Percentiles rank a stretch among this genome's conserved stretches.
These are phyloP conservation scores for Meandrusa payeni DNA, from an alignment of 2,888 invertebrate species.

Conservation along the genomic window DNA sequence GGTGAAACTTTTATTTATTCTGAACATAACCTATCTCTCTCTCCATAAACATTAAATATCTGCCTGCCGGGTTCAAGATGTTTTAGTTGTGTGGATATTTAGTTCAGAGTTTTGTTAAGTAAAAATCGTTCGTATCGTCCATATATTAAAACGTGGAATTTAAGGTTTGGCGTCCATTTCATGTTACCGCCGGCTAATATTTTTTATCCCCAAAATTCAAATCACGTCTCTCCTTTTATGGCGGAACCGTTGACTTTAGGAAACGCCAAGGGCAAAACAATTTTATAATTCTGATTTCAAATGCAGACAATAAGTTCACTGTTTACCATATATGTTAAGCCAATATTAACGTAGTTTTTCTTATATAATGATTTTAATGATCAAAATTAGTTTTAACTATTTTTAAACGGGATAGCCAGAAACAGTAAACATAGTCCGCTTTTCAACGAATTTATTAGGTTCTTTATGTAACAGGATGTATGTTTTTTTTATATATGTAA, in stretches of 20 bases:
- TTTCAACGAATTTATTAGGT: too few species aligned
- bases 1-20: slow-evolving; percentile 36
- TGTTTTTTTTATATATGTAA: too few species aligned
- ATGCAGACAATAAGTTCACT: too few species aligned
- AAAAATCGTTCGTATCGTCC: slow-evolving; percentile 3
- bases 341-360: too few species aligned
- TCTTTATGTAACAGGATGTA: too few species aligned
- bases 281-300: slow-evolving; percentile 3
- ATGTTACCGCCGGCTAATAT: slow-evolving; percentile 24
- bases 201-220: slow-evolving; percentile 25
- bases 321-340: too few species aligned
- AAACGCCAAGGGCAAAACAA: slow-evolving; percentile 22
- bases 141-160: slow-evolving; percentile 4
- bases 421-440: too few species aligned
- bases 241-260: slow-evolving; percentile 27
- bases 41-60: slow-evolving; percentile 41
- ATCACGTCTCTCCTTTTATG: slow-evolving; percentile 27
- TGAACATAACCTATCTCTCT: slow-evolving; percentile 41
- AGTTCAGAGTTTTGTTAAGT: slow-evolving; percentile 8
- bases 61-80: too few species aligned
- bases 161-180: slow-evolving; percentile 20
- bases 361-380: too few species aligned
- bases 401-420: too few species aligned
- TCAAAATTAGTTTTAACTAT: too few species aligned
- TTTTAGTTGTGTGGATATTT: too few species aligned